phyloP scores from a whole-genome alignment of 2,113 vertebrate species.

The Mungos mungo region DNA sequence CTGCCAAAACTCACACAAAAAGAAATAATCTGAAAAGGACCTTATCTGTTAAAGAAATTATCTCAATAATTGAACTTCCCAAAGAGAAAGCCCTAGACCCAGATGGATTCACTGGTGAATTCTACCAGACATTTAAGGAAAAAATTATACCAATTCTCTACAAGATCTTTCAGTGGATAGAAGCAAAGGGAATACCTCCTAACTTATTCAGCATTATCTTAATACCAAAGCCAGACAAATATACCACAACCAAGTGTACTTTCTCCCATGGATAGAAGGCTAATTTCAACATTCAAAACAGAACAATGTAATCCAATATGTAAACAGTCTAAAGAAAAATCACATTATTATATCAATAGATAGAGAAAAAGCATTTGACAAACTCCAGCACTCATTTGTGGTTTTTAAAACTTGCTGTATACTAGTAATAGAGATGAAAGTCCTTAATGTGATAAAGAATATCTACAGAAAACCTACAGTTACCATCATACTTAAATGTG shows the following conservation, averaged over 20 bases:
- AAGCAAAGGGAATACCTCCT: neutral
- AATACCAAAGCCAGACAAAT: neutral
- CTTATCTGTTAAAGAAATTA: neutral
- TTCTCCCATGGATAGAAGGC: neutral
- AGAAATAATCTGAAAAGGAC: neutral
- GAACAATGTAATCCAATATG: neutral
- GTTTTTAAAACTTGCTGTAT: neutral
- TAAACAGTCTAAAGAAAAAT: neutral
- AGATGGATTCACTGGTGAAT: neutral
- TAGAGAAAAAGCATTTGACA: neutral
- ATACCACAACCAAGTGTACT: neutral
- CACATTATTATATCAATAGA: neutral
- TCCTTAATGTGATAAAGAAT: neutral
- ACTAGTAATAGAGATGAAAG: neutral
- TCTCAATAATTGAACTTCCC: neutral
- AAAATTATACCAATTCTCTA: neutral
- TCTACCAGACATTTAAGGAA: neutral
- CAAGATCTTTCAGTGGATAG: neutral
- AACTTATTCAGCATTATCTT: neutral
- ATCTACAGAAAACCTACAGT: neutral
- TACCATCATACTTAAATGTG: neutral
- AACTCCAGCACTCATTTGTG: neutral
- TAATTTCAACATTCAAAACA: neutral
- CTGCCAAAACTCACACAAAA: neutral
- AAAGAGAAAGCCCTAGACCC: neutral